Conservation (phyloP, 35 echinoderm and acorn worm species). For the Heliocidaris erythrogramma region DNA sequence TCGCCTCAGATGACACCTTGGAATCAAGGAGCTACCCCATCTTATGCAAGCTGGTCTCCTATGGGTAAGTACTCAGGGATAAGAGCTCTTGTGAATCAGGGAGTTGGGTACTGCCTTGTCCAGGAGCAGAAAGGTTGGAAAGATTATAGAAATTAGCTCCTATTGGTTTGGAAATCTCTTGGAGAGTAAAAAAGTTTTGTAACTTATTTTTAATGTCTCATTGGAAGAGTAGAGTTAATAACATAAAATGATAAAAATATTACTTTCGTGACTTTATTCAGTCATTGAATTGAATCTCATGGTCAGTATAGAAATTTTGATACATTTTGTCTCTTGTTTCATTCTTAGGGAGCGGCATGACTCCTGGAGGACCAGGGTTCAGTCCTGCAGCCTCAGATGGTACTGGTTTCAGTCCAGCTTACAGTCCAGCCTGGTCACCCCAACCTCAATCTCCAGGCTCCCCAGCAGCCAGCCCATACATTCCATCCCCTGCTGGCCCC, state of each 20-base stretch:
- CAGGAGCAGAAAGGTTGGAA: too few species aligned
- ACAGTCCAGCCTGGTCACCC: constrained; percentile 98
- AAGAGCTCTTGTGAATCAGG: too few species aligned
- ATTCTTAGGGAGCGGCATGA: constrained; percentile 95
- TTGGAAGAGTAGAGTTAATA: too few species aligned
- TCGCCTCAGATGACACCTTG: constrained; percentile 97
- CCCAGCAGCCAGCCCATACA: constrained; percentile 82
- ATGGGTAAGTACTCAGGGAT: constrained; percentile 67
- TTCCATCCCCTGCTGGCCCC: constrained; percentile 81
- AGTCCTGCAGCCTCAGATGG: constrained; percentile 95
- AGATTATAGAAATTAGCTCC: too few species aligned
- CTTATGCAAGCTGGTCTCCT: constrained; percentile 77
- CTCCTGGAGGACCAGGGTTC: constrained; percentile 87
- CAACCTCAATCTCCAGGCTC: constrained; percentile 94
- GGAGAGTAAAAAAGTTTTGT: too few species aligned
- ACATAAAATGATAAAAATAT: too few species aligned
- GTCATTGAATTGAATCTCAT: too few species aligned
- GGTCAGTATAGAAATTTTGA: neutral
- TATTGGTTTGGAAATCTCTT: too few species aligned
- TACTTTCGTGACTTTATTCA: too few species aligned
- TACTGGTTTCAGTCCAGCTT: constrained; percentile 96
- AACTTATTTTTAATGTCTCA: too few species aligned
- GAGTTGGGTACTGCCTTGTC: too few species aligned
- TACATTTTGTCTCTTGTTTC: neutral
- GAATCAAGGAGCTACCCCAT: constrained; percentile 83